These are phyloP conservation scores for Chelonus formosanus DNA, from an alignment of 2,888 invertebrate species.

Conservation along the genomic window DNA sequence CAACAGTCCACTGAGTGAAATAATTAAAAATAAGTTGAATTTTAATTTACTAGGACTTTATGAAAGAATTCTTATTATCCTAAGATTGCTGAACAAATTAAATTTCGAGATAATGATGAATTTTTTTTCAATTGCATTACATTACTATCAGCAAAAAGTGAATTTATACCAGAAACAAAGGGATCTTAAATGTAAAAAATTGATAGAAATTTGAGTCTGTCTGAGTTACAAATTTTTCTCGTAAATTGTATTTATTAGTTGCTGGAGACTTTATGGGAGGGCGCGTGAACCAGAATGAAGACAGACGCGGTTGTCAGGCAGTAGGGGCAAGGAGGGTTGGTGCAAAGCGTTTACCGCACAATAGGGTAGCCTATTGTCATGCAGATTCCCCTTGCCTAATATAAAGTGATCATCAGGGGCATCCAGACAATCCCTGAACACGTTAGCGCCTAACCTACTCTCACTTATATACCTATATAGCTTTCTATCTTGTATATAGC, in stretches of 20 bases:
- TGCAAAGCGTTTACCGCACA: conserved; percentile 58
- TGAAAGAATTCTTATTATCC: too few species aligned
- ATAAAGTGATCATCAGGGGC: conserved; percentile 56
- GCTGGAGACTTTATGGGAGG: conserved; percentile 23
- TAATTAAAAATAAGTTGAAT: too few species aligned
- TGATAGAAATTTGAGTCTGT: conserved; percentile 19
- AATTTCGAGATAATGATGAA: too few species aligned
- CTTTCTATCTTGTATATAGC: conserved; percentile 20
- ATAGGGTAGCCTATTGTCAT: conserved; percentile 55
- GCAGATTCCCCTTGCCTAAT: conserved; percentile 56
- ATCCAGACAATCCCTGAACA: conserved; percentile 53
- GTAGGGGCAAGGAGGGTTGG: conserved; percentile 35
- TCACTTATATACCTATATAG: conserved; percentile 9
- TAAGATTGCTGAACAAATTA: too few species aligned
- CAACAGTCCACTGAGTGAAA: too few species aligned
- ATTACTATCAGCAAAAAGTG: too few species aligned
- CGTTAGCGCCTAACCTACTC: conserved; percentile 42
- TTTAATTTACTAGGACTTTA: too few species aligned
- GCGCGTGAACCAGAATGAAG: conserved; percentile 38
- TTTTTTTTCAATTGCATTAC: too few species aligned
- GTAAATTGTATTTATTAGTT: conserved; percentile 31
- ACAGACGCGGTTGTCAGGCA: conserved; percentile 40
- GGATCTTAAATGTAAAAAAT: background rate
- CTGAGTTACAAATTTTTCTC: conserved; percentile 25
- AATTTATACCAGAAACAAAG: too few species aligned